A percentile compares a stretch with the other conserved stretches of the same genome.
These are phyloP conservation scores for Diplodus puntazzo DNA, from an alignment of 2,797 vertebrate species.

Conservation along the genomic window DNA sequence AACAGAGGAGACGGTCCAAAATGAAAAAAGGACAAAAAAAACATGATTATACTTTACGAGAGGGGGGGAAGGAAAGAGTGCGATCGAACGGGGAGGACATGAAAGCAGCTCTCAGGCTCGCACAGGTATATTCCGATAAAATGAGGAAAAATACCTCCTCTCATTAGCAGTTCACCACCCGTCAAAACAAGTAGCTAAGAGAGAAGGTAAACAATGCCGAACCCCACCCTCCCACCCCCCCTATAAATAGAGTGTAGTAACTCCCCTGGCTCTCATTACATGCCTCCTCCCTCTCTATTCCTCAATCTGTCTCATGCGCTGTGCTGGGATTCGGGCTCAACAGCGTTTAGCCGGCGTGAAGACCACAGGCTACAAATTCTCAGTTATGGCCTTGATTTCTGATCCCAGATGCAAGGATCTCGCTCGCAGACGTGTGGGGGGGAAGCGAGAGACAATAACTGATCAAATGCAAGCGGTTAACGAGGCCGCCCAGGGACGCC, in stretches of 20 bases:
- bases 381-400: constrained; percentile 74
- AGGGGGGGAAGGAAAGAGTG: constrained; percentile 8
- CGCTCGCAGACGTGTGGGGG: constrained; percentile 40
- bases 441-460: constrained; percentile 53
- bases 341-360: constrained; percentile 74
- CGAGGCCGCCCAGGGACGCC: constrained; percentile 53
- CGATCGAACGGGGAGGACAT: constrained; percentile 13
- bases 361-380: constrained; percentile 73
- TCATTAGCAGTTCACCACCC: constrained; percentile 71
- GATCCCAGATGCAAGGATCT: constrained; percentile 69
- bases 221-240: constrained; percentile 16
- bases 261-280: constrained; percentile 83
- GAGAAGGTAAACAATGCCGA: constrained; percentile 76
- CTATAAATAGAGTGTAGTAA: constrained; percentile 76
- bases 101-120: constrained; percentile 12
- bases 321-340: constrained; percentile 69
- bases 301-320: constrained; percentile 75
- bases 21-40: constrained; percentile 8
- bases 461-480: constrained; percentile 72
- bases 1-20: constrained; percentile 32
- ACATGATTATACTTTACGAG: constrained; percentile 45
- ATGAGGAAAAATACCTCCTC: constrained; percentile 34
- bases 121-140: constrained; percentile 32
- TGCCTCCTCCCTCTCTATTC: constrained; percentile 72
- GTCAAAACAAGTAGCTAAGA: constrained; percentile 61